These are phyloP conservation scores for Lycophotia porphyrea DNA, from an alignment of 2,888 invertebrate species.

Conservation along the genomic window DNA sequence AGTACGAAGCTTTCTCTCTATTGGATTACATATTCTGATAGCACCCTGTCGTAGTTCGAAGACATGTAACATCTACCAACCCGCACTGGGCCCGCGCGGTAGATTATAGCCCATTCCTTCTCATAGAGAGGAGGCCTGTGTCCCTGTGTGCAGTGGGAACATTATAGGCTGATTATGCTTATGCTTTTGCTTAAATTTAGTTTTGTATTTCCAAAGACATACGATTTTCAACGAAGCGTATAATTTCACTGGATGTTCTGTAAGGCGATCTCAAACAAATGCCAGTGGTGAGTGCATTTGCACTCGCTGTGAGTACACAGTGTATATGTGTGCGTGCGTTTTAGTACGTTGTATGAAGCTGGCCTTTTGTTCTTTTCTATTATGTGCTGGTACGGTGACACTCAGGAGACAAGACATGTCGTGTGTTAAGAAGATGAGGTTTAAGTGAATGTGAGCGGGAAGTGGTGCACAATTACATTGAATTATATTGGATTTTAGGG, in stretches of 20 bases:
- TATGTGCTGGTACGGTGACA: background rate
- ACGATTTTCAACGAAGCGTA: background rate
- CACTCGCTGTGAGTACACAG: background rate
- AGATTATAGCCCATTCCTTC: no score
- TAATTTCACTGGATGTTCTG: background rate
- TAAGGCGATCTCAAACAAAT: background rate
- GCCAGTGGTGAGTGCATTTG: no score
- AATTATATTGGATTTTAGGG: slow-evolving; percentile 17
- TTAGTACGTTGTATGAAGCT: background rate
- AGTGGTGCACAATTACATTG: slow-evolving; percentile 16
- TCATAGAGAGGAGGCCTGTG: no score
- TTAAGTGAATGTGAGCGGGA: slow-evolving; percentile 30
- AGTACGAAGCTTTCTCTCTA: background rate
- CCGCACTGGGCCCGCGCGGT: no score
- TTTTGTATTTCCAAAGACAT: background rate
- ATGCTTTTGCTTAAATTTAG: background rate
- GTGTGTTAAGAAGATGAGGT: background rate
- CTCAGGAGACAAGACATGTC: slow-evolving; percentile 16
- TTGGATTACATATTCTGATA: background rate
- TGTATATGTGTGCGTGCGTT: background rate
- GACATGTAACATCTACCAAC: no score
- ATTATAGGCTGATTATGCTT: no score
- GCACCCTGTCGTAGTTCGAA: no score
- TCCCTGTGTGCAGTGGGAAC: no score
- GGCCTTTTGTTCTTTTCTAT: background rate